Base-by-base conservation (phyloP, 2,113 vertebrate species). In the Anoplopoma fimbria region DNA sequence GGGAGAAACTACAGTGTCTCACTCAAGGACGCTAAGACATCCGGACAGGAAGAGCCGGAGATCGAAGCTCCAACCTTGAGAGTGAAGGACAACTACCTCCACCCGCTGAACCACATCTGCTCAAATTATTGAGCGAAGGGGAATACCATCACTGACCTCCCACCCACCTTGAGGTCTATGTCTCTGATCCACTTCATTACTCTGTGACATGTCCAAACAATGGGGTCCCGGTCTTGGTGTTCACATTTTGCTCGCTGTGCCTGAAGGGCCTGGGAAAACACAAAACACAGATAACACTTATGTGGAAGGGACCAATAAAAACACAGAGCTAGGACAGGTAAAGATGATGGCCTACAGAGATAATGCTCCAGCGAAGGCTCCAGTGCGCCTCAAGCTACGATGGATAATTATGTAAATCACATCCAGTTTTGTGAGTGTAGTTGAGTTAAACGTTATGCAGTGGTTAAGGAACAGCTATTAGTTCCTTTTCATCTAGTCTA, bases 141-240 rank as follows among this genome's bases (percentile, higher is more conserved):
- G 34, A 75, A 61, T 31, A 17, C 58, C 42, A 6, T 62, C 71
- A 31, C 77, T 79, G 73, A 91, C 77, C 78, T 34, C 77, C 77
- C 51, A 86, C 94, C 87, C 88, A 97, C 97, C 95, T 96, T 96
- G 57, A 97, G 95, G 89, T 97, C 96, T 23, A 97, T 96, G 63
- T 97, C 96, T 40, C 94, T 93, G 83, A 97, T 93, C 97, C 97
- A 97, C 79, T 96, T 96, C 87, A 96, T 96, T 76, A 97, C 96
- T 60, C 97, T 83, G 84, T 96, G 96, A 91, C 95, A 96, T 69
- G 96, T 97, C 97, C 97, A 97, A 79, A 97, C 96, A 77, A 97
- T 86, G 0, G 95, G 95, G 81, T 97, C 96, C 4, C 71, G 53
- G 88, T 96, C 93, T 85, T 95, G 95, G 1, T 93, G 94, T 89